Percentiles rank a stretch among this genome's conserved stretches.
These are phyloP conservation scores for Drosophila busckii DNA, from an alignment of 1,140 invertebrate genomes.

Conservation along the genomic window DNA sequence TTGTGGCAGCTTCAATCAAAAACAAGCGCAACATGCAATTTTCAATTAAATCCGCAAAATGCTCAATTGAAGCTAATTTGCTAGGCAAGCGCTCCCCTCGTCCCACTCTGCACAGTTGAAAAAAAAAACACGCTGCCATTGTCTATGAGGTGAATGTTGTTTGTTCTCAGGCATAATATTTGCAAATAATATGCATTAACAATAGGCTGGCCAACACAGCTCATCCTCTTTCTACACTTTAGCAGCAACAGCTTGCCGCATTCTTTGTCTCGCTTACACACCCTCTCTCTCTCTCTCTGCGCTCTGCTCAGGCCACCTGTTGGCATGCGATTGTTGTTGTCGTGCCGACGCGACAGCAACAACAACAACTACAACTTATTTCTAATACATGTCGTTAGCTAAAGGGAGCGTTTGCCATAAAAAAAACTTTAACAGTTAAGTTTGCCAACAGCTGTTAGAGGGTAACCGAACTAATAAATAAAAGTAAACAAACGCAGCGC, in stretches of 20 bases:
- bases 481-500: constrained; percentile 41
- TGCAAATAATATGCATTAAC: constrained; percentile 29
- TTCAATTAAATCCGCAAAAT: constrained; percentile 48
- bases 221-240: neutral
- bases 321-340: constrained; percentile 28
- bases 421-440: constrained; percentile 41
- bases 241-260: constrained; percentile 31
- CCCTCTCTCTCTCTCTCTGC: constrained; percentile 25
- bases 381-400: constrained; percentile 51
- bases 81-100: constrained; percentile 19
- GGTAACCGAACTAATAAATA: constrained; percentile 38
- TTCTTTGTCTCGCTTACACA: constrained; percentile 21
- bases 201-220: constrained; percentile 14
- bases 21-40: constrained; percentile 30
- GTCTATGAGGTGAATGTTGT: neutral
- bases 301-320: constrained; percentile 54
- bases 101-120: constrained; percentile 3
- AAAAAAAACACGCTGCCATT: constrained; percentile 9
- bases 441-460: constrained; percentile 60
- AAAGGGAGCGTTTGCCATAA: constrained; percentile 36
- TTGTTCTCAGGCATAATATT: constrained; percentile 61
- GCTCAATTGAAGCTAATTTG: constrained; percentile 61
- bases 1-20: constrained; percentile 36
- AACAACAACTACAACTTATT: constrained; percentile 35
- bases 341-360: constrained; percentile 20